Conservation (phyloP, 2,888 invertebrate species). For the Pedicia rivosa region DNA sequence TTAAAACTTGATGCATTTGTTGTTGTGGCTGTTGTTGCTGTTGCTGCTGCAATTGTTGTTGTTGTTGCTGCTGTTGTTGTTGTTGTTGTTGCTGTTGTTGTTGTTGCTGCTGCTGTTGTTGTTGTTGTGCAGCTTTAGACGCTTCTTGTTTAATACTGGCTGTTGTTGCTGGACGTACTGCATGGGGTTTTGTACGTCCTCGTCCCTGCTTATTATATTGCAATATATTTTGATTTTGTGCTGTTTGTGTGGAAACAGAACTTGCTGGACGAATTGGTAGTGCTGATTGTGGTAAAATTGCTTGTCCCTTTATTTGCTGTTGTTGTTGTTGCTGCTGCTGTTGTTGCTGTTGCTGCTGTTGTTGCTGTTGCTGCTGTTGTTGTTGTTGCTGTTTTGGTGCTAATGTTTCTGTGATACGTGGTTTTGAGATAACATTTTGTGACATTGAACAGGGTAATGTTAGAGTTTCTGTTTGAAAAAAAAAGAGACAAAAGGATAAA, state of each 20-base stretch:
- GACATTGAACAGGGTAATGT: slow-evolving; percentile 27
- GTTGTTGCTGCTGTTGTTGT: slow-evolving; percentile 32
- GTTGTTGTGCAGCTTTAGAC: slow-evolving; percentile 60
- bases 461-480: slow-evolving; percentile 21
- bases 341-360: slow-evolving; percentile 37
- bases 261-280: slow-evolving; percentile 54
- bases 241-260: slow-evolving; percentile 74
- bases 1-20: slow-evolving; percentile 33
- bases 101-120: slow-evolving; percentile 18
- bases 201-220: slow-evolving; percentile 39
- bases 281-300: slow-evolving; percentile 44
- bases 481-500: not conserved
- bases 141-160: slow-evolving; percentile 37
- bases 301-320: slow-evolving; percentile 22
- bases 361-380: slow-evolving; percentile 37
- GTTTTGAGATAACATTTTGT: slow-evolving; percentile 27
- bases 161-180: slow-evolving; percentile 50
- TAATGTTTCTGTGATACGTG: slow-evolving; percentile 36
- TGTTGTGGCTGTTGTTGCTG: slow-evolving; percentile 26
- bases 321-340: slow-evolving; percentile 31
- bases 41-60: slow-evolving; percentile 16
- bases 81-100: slow-evolving; percentile 22
- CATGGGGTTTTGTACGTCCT: slow-evolving; percentile 52
- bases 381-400: slow-evolving; percentile 30
- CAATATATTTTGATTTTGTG: slow-evolving; percentile 28